These are phyloP conservation scores for Eulacestoma nigropectus DNA, from an alignment of 2,113 vertebrate genomes.

Conservation along the genomic window DNA sequence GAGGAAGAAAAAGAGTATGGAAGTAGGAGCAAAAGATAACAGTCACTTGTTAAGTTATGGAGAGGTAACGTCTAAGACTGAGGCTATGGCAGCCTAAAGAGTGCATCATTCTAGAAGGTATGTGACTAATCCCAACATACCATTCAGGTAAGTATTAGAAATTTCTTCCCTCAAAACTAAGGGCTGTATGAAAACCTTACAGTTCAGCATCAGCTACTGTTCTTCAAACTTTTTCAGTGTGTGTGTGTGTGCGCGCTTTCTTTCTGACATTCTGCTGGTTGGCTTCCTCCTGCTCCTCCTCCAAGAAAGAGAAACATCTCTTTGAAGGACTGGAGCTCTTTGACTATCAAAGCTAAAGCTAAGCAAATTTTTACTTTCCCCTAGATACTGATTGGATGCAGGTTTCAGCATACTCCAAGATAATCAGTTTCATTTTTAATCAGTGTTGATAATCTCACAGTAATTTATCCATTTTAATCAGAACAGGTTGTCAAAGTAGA, in stretches of 20 bases:
- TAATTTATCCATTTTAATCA: constrained; percentile 49
- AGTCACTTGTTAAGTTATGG: rapidly evolving
- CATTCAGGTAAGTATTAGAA: neutral
- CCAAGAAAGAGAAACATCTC: neutral
- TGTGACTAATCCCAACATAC: neutral
- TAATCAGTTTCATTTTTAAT: constrained; percentile 40
- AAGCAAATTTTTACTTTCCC: neutral
- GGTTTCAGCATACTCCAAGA: neutral
- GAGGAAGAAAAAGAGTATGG: neutral
- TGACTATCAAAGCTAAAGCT: neutral
- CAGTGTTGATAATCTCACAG: constrained; percentile 5
- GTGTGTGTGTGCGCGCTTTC: neutral
- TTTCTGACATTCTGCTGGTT: neutral
- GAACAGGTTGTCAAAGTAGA: neutral
- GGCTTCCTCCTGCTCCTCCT: neutral
- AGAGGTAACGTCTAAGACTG: rapidly evolving
- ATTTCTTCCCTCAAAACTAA: neutral
- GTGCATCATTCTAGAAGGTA: neutral
- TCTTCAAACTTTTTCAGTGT: neutral
- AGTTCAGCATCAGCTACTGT: neutral
- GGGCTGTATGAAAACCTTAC: neutral
- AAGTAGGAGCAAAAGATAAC: neutral
- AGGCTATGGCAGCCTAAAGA: neutral
- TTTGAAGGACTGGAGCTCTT: neutral
- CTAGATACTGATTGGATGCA: neutral